Evolutionary conservation across 1,140 invertebrate species (phyloP).

Genomic region (Bombus sibiricus): DNA sequence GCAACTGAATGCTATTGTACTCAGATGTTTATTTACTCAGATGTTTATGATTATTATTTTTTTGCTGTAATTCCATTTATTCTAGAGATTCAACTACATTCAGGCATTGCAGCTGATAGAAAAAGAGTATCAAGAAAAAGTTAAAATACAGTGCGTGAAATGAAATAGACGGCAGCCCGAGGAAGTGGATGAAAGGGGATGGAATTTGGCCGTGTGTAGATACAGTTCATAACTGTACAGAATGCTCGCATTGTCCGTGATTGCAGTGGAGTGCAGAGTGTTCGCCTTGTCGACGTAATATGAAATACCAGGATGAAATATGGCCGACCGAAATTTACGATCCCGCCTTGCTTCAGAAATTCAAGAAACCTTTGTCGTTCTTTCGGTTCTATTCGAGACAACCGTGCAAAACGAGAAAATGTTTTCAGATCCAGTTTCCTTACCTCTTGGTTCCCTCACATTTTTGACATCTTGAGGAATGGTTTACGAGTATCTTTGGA

Average conservation of each 20-base stretch:
- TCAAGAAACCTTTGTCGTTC: constrained; percentile 12
- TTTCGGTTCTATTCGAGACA: not conserved
- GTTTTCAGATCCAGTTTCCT: not conserved
- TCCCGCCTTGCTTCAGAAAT: not conserved
- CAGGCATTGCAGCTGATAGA: too few relatives aligned
- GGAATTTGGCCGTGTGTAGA: too few relatives aligned
- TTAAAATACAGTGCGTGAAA: too few relatives aligned
- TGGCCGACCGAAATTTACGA: constrained; percentile 5
- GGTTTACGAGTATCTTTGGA: not conserved
- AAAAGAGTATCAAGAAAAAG: too few relatives aligned
- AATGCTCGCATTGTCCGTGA: not conserved
- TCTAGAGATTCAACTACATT: too few relatives aligned
- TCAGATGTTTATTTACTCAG: too few relatives aligned
- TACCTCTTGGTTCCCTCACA: not conserved
- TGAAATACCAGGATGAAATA: constrained; percentile 18
- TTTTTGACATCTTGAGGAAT: not conserved
- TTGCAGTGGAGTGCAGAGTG: not conserved
- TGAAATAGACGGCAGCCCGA: too few relatives aligned
- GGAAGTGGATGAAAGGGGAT: too few relatives aligned
- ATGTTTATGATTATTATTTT: too few relatives aligned
- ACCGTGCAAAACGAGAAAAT: not conserved
- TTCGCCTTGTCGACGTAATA: constrained; percentile 12
- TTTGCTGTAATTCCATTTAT: too few relatives aligned
- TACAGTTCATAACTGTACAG: too few relatives aligned
- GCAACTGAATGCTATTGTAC: too few relatives aligned